These are phyloP conservation scores for Eueremaeus valkanovi DNA, from an alignment of 2,888 invertebrate genomes.

Conservation along the genomic window DNA sequence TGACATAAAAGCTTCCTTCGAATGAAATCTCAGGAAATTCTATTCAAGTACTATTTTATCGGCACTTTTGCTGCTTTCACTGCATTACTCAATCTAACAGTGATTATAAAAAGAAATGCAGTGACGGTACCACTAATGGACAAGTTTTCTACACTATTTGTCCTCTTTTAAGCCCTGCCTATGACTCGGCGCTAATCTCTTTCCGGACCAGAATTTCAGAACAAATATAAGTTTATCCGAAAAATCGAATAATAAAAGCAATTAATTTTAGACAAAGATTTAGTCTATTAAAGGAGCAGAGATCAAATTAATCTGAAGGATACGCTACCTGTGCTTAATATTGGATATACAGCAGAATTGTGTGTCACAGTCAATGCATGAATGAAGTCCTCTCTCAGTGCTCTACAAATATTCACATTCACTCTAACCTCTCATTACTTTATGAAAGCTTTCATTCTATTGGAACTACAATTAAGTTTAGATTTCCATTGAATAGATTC, in stretches of 20 bases:
- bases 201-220: too few species aligned
- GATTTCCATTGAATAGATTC: background rate
- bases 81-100: slow-evolving; percentile 9
- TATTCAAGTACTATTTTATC: slow-evolving; percentile 31
- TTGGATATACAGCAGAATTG: background rate
- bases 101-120: slow-evolving; percentile 15
- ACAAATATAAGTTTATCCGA: too few species aligned
- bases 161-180: too few species aligned
- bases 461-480: background rate
- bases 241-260: too few species aligned
- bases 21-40: slow-evolving; percentile 28
- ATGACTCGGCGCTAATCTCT: too few species aligned
- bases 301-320: too few species aligned
- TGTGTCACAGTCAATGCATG: background rate
- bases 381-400: background rate
- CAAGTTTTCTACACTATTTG: too few species aligned
- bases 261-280: too few species aligned
- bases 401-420: background rate
- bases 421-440: slow-evolving; percentile 5
- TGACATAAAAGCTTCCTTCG: slow-evolving; percentile 1
- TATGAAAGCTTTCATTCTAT: background rate
- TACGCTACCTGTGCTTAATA: background rate
- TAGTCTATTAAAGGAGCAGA: too few species aligned
- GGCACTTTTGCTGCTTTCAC: slow-evolving; percentile 3
- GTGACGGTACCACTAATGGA: background rate